Evolutionary conservation across 2,888 invertebrate genomes (phyloP).

Genomic region (Protodeltote pygarga): DNA sequence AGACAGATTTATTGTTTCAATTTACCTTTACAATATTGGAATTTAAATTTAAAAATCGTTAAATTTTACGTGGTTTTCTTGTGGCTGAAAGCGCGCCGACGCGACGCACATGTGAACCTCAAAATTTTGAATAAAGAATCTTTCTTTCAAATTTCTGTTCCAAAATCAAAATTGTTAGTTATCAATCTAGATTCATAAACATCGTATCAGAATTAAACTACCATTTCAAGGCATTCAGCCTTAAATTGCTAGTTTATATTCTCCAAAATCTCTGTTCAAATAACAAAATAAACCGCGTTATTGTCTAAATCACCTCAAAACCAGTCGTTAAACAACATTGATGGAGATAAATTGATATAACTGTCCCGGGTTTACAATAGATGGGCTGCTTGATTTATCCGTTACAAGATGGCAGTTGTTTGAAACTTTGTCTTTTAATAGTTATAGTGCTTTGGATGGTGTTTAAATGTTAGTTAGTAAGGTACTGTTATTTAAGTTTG

Average conservation of each 20-base stretch:
- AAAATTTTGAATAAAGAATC: too few species aligned
- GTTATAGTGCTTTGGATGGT: slow-evolving; percentile 11
- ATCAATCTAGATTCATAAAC: too few species aligned
- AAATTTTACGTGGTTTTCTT: too few species aligned
- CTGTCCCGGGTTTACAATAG: slow-evolving; percentile 27
- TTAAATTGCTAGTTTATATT: too few species aligned
- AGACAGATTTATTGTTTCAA: slow-evolving; percentile 31
- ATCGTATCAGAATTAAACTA: too few species aligned
- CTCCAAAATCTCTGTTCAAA: too few species aligned
- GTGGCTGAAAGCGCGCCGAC: too few species aligned
- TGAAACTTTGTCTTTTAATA: slow-evolving; percentile 35
- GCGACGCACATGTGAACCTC: too few species aligned
- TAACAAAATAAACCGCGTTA: too few species aligned
- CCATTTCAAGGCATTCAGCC: too few species aligned
- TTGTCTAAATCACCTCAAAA: slow-evolving; percentile 1
- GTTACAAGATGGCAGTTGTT: slow-evolving; percentile 32
- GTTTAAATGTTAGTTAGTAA: slow-evolving; percentile 4
- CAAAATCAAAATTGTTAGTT: too few species aligned
- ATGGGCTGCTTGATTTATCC: slow-evolving; percentile 31
- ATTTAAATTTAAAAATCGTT: slow-evolving; percentile 8
- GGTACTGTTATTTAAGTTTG: not conserved
- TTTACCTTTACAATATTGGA: slow-evolving; percentile 19
- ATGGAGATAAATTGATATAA: slow-evolving; percentile 37
- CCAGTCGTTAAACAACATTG: slow-evolving; percentile 21
- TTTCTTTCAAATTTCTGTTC: too few species aligned